Base-by-base conservation (phyloP, 2,888 invertebrate genomes). In the Leptinotarsa haldemani region DNA sequence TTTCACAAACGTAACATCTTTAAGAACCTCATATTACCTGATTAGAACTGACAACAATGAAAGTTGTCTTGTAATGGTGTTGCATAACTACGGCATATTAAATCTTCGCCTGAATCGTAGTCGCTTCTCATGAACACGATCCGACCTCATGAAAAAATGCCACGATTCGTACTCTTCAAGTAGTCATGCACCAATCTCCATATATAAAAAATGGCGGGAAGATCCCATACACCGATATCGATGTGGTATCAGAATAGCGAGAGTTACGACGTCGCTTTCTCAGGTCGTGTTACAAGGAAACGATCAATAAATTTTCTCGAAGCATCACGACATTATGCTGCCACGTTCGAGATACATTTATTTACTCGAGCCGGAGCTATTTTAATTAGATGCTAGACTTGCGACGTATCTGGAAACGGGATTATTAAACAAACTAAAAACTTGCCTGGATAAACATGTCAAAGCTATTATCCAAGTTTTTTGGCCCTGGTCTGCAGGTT, bases 281-380 rank as follows among this genome's bases (percentile, higher is more conserved):
- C 70, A 70, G 68, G 77, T 77, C 77, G 75, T 77, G 77, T 77
- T 74, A 67, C 72, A 69, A 70, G 72, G 65, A 74, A 75, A 66
- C 75, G 71, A 68, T 71, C 75, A 64, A 75, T 74, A 75, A 77
- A 74, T 75, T 77, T 70, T 67, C 70, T 64, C 56, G 61, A 72
- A 72, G 69, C 72, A 69, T 75, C 75, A 75, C 75, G 75, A 75
- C 75, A 66, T 69, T 69, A 65, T 73, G 30, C 61, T 61, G 61
- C n/a, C 61, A 61, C n/a, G 61, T 16, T 9, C 30, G 18, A 16
- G 61, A 61, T 61, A 61, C 40, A 61, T 61, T 16, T 61, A 61
- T 25, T 61, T 61, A 61, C 25, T 61, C 61, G 61, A 61, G 16
- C 30, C n/a, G 30, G 58, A 7, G 9, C 7, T n/a, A 50, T 18